A percentile compares a stretch with the other conserved stretches of the same genome.
phyloP scores from a whole-genome alignment of 2,888 invertebrate species.

The Brachyptera risi region DNA sequence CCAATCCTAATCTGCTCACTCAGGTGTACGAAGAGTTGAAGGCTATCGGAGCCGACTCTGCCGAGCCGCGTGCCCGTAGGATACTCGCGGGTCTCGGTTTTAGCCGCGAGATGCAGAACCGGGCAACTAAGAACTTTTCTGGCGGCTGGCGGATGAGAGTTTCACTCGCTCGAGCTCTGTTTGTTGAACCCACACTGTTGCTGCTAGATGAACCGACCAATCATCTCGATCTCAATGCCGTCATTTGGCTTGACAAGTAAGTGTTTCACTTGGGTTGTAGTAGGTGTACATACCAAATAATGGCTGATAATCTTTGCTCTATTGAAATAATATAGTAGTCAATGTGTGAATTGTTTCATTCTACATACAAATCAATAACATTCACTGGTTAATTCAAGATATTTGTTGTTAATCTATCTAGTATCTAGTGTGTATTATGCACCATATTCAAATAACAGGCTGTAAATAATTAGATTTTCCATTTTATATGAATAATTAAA shows the following conservation, averaged over 20 bases:
- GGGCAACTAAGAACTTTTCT: constrained; percentile 66
- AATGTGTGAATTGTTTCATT: no score
- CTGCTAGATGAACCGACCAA: constrained; percentile 66
- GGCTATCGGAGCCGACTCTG: constrained; percentile 96
- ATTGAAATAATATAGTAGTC: no score
- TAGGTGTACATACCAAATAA: no score
- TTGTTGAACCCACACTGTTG: constrained; percentile 61
- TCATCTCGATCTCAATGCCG: constrained; percentile 94
- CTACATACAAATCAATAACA: no score
- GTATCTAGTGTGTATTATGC: no score
- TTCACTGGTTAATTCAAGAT: no score
- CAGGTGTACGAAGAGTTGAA: constrained; percentile 90
- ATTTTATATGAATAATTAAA: no score
- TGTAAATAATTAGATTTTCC: no score
- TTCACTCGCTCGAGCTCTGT: constrained; percentile 61
- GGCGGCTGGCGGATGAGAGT: constrained; percentile 69
- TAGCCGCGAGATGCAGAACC: constrained; percentile 63
- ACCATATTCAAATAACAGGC: no score
- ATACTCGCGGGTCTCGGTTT: constrained; percentile 98
- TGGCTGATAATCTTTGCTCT: no score
- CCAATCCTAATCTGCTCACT: background rate
- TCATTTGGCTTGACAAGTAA: constrained; percentile 99
- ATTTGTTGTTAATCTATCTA: no score
- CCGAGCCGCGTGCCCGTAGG: constrained; percentile 92
- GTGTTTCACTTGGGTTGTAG: no score